These are phyloP conservation scores for Tor tambroides DNA, from an alignment of 2,113 vertebrate genomes.

Conservation along the genomic window DNA sequence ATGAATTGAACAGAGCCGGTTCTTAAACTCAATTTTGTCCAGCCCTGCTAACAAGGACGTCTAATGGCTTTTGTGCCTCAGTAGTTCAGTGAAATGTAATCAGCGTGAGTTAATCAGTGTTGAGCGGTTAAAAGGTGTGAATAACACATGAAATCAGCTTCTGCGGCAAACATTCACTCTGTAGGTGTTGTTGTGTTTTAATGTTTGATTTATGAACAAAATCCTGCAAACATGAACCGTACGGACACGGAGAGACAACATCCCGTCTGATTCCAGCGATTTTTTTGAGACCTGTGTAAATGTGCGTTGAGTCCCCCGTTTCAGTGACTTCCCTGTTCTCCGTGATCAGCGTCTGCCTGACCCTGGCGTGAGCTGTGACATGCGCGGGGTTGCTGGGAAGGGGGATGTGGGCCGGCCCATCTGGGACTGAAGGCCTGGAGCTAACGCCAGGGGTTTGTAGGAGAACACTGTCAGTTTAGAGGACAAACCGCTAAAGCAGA, in stretches of 20 bases:
- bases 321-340: conserved; percentile 63
- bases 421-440: conserved; percentile 66
- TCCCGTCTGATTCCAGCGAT: background rate
- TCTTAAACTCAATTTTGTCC: background rate
- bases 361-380: conserved; percentile 70
- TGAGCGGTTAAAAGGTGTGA: conserved; percentile 60
- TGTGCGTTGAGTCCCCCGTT: conserved; percentile 70
- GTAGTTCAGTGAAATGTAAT: conserved; percentile 66
- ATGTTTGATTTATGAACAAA: background rate
- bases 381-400: conserved; percentile 57
- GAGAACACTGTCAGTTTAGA: conserved; percentile 66
- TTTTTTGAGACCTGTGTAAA: conserved; percentile 56
- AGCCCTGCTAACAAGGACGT: background rate
- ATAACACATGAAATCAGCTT: background rate
- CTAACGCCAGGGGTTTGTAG: conserved; percentile 68
- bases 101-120: conserved; percentile 47
- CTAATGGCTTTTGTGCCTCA: conserved; percentile 2
- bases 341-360: conserved; percentile 67
- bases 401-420: conserved; percentile 55
- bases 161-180: background rate
- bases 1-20: background rate
- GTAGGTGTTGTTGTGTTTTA: background rate
- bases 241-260: background rate
- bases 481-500: conserved; percentile 75
- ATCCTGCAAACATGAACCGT: background rate